Conservation (phyloP, 2,797 vertebrate genomes). For the Liasis olivaceus region DNA sequence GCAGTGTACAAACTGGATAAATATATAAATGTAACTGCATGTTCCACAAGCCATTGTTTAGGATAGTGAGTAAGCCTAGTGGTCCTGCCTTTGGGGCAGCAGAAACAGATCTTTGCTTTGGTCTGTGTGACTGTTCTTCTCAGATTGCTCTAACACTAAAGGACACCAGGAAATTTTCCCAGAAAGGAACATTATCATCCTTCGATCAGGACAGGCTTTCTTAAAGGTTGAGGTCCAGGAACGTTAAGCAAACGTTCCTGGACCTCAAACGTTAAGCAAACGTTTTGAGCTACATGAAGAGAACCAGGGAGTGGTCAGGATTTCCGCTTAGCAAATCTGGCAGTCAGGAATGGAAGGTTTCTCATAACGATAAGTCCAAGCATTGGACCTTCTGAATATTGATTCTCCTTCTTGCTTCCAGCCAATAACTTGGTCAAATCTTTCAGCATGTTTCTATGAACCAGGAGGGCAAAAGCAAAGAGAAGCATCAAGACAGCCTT, state of each 20-base stretch:
- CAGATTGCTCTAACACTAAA: neutral
- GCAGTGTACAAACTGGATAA: no score
- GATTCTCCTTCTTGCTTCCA: neutral
- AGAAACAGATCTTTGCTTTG: neutral
- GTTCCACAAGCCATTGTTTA: no score
- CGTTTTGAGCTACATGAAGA: neutral
- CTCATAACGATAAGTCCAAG: neutral
- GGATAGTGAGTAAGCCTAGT: no score
- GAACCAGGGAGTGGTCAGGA: neutral
- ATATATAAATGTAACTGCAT: no score
- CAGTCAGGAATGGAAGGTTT: neutral
- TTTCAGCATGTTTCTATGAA: fast-evolving
- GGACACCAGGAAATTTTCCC: no score
- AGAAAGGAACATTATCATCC: no score
- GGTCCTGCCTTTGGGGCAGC: neutral
- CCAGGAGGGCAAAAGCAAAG: fast-evolving
- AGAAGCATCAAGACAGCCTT: no score
- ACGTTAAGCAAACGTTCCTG: no score
- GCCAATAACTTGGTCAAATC: no score
- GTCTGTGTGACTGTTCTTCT: neutral
- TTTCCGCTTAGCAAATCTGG: neutral
- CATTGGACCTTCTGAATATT: neutral
- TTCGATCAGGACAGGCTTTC: no score
- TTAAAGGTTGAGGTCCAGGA: no score
- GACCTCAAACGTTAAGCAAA: no score